Base-by-base conservation (phyloP, 2,113 vertebrate genomes). In the Ciconia maguari region DNA sequence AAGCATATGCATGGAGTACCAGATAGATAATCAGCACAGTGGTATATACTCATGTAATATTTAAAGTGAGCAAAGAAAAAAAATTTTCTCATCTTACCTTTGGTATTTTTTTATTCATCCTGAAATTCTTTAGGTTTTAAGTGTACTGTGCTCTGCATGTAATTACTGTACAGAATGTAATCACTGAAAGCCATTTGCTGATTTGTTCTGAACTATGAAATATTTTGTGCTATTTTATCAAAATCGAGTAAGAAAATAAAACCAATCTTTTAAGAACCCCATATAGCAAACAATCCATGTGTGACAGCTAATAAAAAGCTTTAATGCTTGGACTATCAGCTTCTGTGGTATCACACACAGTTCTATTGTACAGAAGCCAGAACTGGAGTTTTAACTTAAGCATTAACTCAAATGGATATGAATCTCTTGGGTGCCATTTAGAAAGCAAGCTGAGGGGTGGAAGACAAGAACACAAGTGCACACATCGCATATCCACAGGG, bases 351-450 rank as follows among this genome's bases (percentile, higher is more conserved):
- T 95, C 84, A 74, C 42, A 61, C 29, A 60, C 44, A 21, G 10
- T 87, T 80, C 48, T 87, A 21, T 61, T 91, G 83, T 71, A 84
- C 24, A 30, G 75, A 91, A 88, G 89, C 46, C 81, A 93, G 55
- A 93, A 70, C 70, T 55, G 48, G 71, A 88, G 62, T 74, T 93
- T 95, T 93, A 90, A 83, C 78, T 90, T 85, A 70, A 87, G 66
- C 87, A 55, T 93, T 87, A 93, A 49, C 54, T 96, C 71, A 74
- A 90, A 95, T 70, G 82, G 84, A 62, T 94, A 94, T 93, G 95
- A 95, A 96, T 94, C 78, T 90, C 93, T 55, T 93, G 75, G 46
- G 78, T 93, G 48, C 38, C 26, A 48, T 87, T 87, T 79, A 52
- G 84, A 85, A 96, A 93, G 38, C 64, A 89, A 93, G 62, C 55